Evolutionary conservation across 2,888 invertebrate species (phyloP).

Genomic region (Trisateles emortualis): DNA sequence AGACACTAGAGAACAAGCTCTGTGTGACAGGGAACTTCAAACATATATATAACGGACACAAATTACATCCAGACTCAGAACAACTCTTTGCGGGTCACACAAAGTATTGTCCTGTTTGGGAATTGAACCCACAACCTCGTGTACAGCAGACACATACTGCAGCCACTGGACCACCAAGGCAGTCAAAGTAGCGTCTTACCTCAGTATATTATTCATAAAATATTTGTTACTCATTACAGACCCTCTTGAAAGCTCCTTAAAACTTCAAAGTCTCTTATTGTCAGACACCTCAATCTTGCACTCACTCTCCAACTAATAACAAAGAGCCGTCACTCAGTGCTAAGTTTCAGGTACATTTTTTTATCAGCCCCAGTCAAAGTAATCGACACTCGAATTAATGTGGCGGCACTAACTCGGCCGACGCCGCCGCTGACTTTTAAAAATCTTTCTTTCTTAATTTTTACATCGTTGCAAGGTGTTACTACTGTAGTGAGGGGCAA

Average conservation of each 20-base stretch:
- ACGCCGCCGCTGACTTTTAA: slow-evolving; percentile 68
- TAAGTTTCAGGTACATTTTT: slow-evolving; percentile 57
- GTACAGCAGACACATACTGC: too few species aligned
- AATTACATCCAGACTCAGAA: too few species aligned
- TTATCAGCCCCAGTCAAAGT: slow-evolving; percentile 61
- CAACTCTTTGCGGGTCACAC: too few species aligned
- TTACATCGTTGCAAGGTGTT: slow-evolving; percentile 85
- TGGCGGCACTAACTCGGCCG: slow-evolving; percentile 83
- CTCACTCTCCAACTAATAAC: slow-evolving; percentile 23
- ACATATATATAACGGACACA: too few species aligned
- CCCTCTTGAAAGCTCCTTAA: not conserved
- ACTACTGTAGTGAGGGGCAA: slow-evolving; percentile 51
- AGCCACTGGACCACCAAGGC: too few species aligned
- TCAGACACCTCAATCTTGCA: not conserved
- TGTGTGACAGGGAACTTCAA: too few species aligned
- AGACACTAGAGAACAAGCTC: too few species aligned
- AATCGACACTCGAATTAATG: slow-evolving; percentile 84
- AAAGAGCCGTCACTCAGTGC: slow-evolving; percentile 44
- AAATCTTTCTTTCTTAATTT: slow-evolving; percentile 84
- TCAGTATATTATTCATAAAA: too few species aligned
- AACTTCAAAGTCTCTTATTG: not conserved
- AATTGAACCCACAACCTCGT: too few species aligned
- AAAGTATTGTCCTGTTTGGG: too few species aligned
- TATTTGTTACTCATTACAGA: not conserved
- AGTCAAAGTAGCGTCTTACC: too few species aligned